These are phyloP conservation scores for Hipparchia sbordonii DNA, from an alignment of 2,888 invertebrate genomes.

Conservation along the genomic window DNA sequence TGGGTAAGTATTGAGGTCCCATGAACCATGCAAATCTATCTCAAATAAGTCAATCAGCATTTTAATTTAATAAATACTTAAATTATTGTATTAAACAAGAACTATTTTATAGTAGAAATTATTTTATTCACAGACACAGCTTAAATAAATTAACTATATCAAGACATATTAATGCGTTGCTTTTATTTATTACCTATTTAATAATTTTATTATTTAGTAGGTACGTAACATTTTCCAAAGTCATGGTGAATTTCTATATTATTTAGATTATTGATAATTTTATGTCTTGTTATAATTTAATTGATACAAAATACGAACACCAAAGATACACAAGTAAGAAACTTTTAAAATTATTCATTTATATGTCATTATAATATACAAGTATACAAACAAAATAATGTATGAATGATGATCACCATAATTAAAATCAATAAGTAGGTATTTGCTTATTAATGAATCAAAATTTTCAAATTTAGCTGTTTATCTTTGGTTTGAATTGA, in stretches of 20 bases:
- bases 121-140: conserved; percentile 10
- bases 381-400: background rate
- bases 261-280: too few relatives aligned
- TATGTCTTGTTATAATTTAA: conserved; percentile 2
- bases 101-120: background rate
- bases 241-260: too few relatives aligned
- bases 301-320: background rate
- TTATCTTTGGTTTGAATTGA: background rate
- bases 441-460: background rate
- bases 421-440: background rate
- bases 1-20: conserved; percentile 8
- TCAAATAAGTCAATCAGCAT: conserved; percentile 13
- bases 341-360: too few relatives aligned
- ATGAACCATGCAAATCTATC: conserved; percentile 19
- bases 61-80: background rate
- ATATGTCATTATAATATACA: too few relatives aligned
- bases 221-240: background rate
- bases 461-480: background rate
- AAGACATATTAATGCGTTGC: background rate
- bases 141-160: background rate
- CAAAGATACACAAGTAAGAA: background rate
- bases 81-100: background rate
- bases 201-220: too few relatives aligned
- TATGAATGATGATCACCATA: background rate
- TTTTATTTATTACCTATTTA: too few relatives aligned